phyloP scores from a whole-genome alignment of 1,140 invertebrate genomes.

The Heliconius congener region DNA sequence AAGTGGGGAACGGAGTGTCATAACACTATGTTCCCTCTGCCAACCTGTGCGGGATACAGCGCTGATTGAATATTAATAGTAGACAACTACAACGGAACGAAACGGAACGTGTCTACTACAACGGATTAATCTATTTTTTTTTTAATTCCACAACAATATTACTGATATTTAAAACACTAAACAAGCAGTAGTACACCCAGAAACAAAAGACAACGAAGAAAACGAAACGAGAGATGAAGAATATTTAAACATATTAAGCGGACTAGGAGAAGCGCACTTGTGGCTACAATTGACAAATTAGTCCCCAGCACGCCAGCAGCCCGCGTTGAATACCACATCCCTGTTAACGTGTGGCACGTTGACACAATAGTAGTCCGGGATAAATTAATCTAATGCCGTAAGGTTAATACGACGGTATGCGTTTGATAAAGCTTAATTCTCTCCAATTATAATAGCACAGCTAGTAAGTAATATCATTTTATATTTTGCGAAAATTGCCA shows the following conservation, averaged over 20 bases:
- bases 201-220: too few species aligned
- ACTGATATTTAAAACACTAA: neutral
- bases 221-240: too few species aligned
- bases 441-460: neutral
- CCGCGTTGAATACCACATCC: constrained; percentile 42
- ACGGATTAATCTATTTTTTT: too few species aligned
- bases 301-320: constrained; percentile 37
- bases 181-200: neutral
- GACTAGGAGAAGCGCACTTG: constrained; percentile 23
- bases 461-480: neutral
- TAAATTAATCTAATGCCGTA: constrained; percentile 34
- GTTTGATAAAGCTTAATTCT: constrained; percentile 2
- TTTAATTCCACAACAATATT: too few species aligned
- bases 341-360: constrained; percentile 38
- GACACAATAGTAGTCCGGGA: constrained; percentile 33
- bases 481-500: neutral
- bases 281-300: constrained; percentile 41
- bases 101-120: too few species aligned
- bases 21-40: too few species aligned
- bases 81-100: too few species aligned
- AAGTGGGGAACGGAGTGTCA: too few species aligned
- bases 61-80: too few species aligned
- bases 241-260: constrained; percentile 16
- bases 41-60: too few species aligned
- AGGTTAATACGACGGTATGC: constrained; percentile 29